These are phyloP conservation scores for Protaetia brevitarsis DNA, from an alignment of 1,140 invertebrate genomes.

Conservation along the genomic window DNA sequence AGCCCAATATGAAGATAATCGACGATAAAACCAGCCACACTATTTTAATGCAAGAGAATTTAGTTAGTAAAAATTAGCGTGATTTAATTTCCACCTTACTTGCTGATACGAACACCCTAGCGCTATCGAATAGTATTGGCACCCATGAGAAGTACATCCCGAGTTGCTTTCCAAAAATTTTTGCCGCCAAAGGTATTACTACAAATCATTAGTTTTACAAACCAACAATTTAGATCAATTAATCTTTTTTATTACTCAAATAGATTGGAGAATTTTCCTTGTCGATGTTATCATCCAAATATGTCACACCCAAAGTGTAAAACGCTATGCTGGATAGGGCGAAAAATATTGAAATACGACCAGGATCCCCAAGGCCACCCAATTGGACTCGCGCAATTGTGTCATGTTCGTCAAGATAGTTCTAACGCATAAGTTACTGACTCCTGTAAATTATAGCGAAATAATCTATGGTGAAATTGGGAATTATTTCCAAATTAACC, in stretches of 20 bases:
- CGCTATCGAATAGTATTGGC: conserved; percentile 28
- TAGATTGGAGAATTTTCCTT: conserved; percentile 55
- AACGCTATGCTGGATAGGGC: conserved; percentile 61
- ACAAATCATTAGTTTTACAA: background rate
- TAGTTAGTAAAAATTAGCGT: conserved; percentile 14
- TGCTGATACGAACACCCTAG: conserved; percentile 35
- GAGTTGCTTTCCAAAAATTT: conserved; percentile 47
- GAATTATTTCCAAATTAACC: conserved; percentile 6
- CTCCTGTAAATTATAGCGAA: background rate
- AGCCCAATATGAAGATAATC: conserved; percentile 54
- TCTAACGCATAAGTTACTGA: background rate
- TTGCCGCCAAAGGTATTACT: conserved; percentile 43
- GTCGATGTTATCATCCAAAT: conserved; percentile 66
- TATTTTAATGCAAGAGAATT: conserved; percentile 30
- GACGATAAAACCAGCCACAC: conserved; percentile 62
- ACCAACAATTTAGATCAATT: background rate
- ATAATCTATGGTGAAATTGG: no score
- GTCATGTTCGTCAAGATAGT: background rate
- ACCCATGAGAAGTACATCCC: conserved; percentile 51
- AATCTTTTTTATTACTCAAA: conserved; percentile 43
- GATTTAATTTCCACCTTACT: conserved; percentile 28
- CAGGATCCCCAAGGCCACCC: conserved; percentile 53
- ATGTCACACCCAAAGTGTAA: conserved; percentile 62
- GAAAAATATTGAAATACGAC: conserved; percentile 58
- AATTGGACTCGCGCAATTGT: conserved; percentile 39